These are phyloP conservation scores for Xenentodon cancila DNA, from an alignment of 2,797 vertebrate genomes.

Conservation along the genomic window DNA sequence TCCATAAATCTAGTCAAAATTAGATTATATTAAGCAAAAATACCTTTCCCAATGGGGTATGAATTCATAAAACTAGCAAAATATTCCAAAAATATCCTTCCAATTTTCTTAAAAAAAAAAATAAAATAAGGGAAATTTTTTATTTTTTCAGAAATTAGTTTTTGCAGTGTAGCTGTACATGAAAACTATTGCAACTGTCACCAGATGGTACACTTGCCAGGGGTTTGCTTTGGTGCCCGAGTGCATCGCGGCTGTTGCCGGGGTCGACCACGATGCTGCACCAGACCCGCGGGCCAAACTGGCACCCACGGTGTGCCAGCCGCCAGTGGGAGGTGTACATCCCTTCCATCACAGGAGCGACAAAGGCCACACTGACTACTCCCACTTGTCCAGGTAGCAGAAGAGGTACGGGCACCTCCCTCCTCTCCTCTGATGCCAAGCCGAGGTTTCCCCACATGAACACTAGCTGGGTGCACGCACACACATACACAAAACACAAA, in stretches of 20 bases:
- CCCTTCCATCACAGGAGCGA: conserved; percentile 92
- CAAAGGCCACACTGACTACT: conserved; percentile 93
- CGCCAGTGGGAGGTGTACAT: conserved; percentile 99
- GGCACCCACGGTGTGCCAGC: conserved; percentile 92
- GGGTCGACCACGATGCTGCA: conserved; percentile 96
- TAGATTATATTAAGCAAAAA: too few species aligned
- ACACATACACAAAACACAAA: conserved; percentile 75
- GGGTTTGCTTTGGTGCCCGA: conserved; percentile 74
- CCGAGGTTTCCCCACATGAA: conserved; percentile 99
- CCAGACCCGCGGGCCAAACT: conserved; percentile 98
- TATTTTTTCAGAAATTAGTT: too few species aligned
- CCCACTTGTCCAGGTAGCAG: conserved; percentile 93
- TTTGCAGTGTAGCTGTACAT: conserved; percentile 3
- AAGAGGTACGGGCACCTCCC: conserved; percentile 90
- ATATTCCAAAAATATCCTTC: too few species aligned
- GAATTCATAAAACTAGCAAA: too few species aligned
- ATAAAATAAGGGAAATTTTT: too few species aligned
- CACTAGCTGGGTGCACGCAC: conserved; percentile 87
- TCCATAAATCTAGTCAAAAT: too few species aligned
- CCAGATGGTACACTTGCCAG: conserved; percentile 81
- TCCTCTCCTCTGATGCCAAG: conserved; percentile 87
- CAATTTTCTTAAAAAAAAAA: too few species aligned
- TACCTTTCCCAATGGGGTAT: too few species aligned
- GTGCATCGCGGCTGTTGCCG: conserved; percentile 64
- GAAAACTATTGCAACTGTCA: conserved; percentile 4